Evolutionary conservation across 2,797 vertebrate species (phyloP).

Genomic region (Rhinoraja longicauda): DNA sequence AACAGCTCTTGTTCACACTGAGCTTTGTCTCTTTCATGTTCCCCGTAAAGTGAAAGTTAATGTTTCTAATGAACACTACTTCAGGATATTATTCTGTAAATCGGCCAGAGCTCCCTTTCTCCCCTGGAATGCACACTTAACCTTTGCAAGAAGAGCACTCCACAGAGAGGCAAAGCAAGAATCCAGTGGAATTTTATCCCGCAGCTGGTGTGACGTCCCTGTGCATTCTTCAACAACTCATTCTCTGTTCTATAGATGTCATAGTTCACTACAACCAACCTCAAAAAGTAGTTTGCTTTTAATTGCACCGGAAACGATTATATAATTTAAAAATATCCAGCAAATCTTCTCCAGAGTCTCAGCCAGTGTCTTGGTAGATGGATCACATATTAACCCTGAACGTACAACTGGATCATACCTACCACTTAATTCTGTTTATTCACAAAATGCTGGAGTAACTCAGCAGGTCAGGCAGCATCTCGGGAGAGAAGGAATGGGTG

Average conservation of each 20-base stretch:
- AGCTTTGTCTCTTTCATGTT: background rate
- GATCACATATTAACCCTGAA: background rate
- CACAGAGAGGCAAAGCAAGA: background rate
- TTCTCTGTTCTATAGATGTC: background rate
- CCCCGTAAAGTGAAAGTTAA: background rate
- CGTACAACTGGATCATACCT: background rate
- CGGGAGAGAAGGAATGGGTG: too few species aligned
- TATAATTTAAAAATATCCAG: background rate
- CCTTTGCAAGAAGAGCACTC: background rate
- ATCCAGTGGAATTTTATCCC: background rate
- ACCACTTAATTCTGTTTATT: background rate
- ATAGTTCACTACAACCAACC: background rate
- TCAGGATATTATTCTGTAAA: background rate
- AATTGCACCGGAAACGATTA: background rate
- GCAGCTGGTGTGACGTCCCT: too few species aligned
- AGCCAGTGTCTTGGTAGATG: background rate
- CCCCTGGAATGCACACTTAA: background rate
- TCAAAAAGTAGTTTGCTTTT: background rate
- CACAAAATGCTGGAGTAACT: too few species aligned
- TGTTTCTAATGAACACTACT: background rate
- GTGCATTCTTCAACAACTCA: background rate
- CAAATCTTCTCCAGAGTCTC: background rate
- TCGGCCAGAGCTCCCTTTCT: background rate
- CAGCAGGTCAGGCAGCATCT: too few species aligned
- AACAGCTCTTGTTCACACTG: background rate